Evolutionary conservation across 1,140 invertebrate species (phyloP), one percentile per base, ranked within the genome.

Genomic region (Lepidurus apus): DNA sequence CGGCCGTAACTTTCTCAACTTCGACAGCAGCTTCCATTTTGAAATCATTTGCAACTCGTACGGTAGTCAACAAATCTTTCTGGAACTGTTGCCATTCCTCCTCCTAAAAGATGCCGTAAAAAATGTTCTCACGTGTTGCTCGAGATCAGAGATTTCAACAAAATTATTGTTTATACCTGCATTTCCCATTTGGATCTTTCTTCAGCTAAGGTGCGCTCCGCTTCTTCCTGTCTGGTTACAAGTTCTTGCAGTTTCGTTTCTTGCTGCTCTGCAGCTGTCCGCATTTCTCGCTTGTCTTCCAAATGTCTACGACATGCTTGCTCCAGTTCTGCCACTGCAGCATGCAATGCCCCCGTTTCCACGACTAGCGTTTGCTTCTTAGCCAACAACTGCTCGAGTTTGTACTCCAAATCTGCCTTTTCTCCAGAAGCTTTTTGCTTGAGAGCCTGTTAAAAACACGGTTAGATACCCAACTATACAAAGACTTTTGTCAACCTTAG

Each of bases 71-170:
- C 0, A 98, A 87, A 86, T 98, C 96, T 79, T 91, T 91, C 84
- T 97, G 95, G 87, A 97, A 97, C 84, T 96, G 93, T 82, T 93
- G 91, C 96, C 95, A 98, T 85, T 97, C 95, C 13, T 91, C 88
- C 81, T 89, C 90, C 88, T 91, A 26, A 26, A 26, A 26, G 26
- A 26, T 26, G 81, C n/a, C 80, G 83, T 8, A 77, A 77, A 82
- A 80, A 26, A n/a, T 43, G 7, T 43, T 13, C 13, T 77, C 21
- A 43, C 80, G 7, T 74, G 26, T n/a, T 73, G n/a, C 7, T 21
- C 47, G 76, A 79, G 43, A 10, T 65, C 24, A 42, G 1, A 17
- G 8, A 53, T n/a, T 21, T 65, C 8, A 43, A 77, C 21, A 77
- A 7, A 77, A 21, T 11, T n/a, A 7, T 80, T 80, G 26, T 26